A percentile compares a stretch with the other conserved stretches of the same genome.
These are phyloP conservation scores for Epinephelus fuscoguttatus DNA, from an alignment of 2,113 vertebrate species.

Conservation along the genomic window DNA sequence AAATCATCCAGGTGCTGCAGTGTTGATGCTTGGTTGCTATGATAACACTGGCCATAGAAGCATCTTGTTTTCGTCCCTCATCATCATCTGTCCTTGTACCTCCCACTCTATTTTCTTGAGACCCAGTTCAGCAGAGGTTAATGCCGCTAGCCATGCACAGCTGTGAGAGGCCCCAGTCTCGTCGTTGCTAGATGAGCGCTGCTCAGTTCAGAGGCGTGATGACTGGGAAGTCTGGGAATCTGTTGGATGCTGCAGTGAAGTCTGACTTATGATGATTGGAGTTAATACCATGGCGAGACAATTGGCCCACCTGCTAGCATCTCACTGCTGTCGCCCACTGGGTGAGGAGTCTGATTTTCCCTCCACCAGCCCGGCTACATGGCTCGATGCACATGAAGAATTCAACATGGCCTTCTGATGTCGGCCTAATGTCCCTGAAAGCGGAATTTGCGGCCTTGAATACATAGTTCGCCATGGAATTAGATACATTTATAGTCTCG, in stretches of 20 bases:
- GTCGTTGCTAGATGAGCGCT: conserved; percentile 9
- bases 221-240: conserved; percentile 73
- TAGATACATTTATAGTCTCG: conserved; percentile 31
- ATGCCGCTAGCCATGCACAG: conserved; percentile 72
- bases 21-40: conserved; percentile 28
- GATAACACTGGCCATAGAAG: conserved; percentile 4
- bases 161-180: conserved; percentile 61
- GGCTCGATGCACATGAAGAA: conserved; percentile 65
- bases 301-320: conserved; percentile 68
- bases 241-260: conserved; percentile 56
- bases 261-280: conserved; percentile 74
- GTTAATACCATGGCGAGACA: conserved; percentile 64
- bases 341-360: conserved; percentile 39
- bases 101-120: conserved; percentile 26
- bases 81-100: conserved; percentile 2
- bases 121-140: conserved; percentile 60
- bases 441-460: conserved; percentile 35
- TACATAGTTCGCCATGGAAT: conserved; percentile 24
- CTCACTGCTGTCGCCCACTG: conserved; percentile 6
- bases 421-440: conserved; percentile 41
- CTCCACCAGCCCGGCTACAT: conserved; percentile 39
- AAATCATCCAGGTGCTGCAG: not conserved
- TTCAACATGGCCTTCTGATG: conserved; percentile 49
- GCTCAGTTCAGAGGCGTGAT: conserved; percentile 50
- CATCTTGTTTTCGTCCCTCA: conserved; percentile 48